A percentile compares a stretch with the other conserved stretches of the same genome.
Conservation (phyloP, 2,888 invertebrate species). For the Mellilla xanthometata region DNA sequence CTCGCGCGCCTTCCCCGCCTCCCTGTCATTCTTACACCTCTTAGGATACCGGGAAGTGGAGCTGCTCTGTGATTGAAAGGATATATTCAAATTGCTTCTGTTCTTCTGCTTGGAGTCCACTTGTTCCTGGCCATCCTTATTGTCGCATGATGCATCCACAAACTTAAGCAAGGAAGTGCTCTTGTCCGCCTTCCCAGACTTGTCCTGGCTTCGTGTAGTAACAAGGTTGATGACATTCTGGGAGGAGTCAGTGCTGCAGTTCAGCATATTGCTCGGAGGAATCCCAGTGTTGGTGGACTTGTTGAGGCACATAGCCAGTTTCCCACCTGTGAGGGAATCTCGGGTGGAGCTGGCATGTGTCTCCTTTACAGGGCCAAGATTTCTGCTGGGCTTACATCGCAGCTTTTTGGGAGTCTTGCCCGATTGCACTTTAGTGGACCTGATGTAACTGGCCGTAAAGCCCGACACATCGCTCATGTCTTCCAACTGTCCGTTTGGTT, state of each 20-base stretch:
- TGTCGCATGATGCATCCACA: constrained; percentile 45
- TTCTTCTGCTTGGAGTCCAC: constrained; percentile 30
- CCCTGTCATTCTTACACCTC: constrained; percentile 42
- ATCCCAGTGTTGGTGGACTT: constrained; percentile 55
- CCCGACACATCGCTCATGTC: constrained; percentile 76
- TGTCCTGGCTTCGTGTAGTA: constrained; percentile 48
- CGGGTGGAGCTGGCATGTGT: constrained; percentile 33
- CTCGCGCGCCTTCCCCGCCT: constrained; percentile 11
- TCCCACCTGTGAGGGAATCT: constrained; percentile 31
- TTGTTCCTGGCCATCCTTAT: constrained; percentile 33
- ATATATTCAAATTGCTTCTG: constrained; percentile 49
- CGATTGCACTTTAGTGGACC: constrained; percentile 68
- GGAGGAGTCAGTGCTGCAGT: constrained; percentile 67
- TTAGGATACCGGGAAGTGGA: constrained; percentile 63
- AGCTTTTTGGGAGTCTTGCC: constrained; percentile 57
- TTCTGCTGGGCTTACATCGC: constrained; percentile 53
- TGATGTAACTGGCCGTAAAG: constrained; percentile 74
- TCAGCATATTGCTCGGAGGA: constrained; percentile 40
- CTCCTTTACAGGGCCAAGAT: constrained; percentile 53
- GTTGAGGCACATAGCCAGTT: constrained; percentile 57
- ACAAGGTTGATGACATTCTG: constrained; percentile 65
- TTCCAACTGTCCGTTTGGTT: constrained; percentile 63
- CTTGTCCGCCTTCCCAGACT: constrained; percentile 45
- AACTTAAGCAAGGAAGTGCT: constrained; percentile 65
- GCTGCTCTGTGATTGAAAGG: constrained; percentile 56